Evolutionary conservation across 2,888 invertebrate species (phyloP).

Genomic region (Stenoptilia bipunctidactyla): DNA sequence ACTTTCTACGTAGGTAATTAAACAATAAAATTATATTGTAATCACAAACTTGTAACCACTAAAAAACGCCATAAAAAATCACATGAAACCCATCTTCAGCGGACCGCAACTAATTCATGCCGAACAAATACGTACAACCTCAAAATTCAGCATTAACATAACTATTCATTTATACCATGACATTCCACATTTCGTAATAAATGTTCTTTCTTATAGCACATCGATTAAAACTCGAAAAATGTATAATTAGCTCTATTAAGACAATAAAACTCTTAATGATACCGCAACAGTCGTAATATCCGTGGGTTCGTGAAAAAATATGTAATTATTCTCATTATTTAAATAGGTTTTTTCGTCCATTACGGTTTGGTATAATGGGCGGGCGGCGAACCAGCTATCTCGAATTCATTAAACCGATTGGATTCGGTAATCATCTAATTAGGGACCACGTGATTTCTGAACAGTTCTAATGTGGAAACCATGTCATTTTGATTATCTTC

Average conservation of each 20-base stretch:
- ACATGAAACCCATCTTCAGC: slow-evolving; percentile 48
- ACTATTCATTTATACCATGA: slow-evolving; percentile 67
- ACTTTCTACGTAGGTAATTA: slow-evolving; percentile 44
- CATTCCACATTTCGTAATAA: slow-evolving; percentile 70
- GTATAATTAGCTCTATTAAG: slow-evolving; percentile 70
- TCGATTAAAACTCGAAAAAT: slow-evolving; percentile 69
- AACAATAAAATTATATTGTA: slow-evolving; percentile 34
- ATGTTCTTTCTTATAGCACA: slow-evolving; percentile 62
- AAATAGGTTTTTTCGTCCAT: slow-evolving; percentile 66
- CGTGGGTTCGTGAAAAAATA: slow-evolving; percentile 66
- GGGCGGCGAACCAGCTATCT: slow-evolving; percentile 57
- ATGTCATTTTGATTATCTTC: slow-evolving; percentile 59
- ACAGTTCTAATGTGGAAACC: slow-evolving; percentile 66
- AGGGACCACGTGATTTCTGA: slow-evolving; percentile 56
- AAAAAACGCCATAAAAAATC: slow-evolving; percentile 38
- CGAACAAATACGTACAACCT: slow-evolving; percentile 57
- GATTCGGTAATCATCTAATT: slow-evolving; percentile 70
- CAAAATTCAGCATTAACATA: slow-evolving; percentile 61
- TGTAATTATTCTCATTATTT: slow-evolving; percentile 70
- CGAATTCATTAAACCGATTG: slow-evolving; percentile 68
- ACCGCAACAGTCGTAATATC: slow-evolving; percentile 65
- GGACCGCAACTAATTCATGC: slow-evolving; percentile 57
- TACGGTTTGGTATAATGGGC: slow-evolving; percentile 59
- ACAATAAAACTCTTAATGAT: slow-evolving; percentile 71
- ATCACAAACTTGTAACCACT: slow-evolving; percentile 21